phyloP scores from a whole-genome alignment of 2,888 invertebrate species.

The Drosophila recens region DNA sequence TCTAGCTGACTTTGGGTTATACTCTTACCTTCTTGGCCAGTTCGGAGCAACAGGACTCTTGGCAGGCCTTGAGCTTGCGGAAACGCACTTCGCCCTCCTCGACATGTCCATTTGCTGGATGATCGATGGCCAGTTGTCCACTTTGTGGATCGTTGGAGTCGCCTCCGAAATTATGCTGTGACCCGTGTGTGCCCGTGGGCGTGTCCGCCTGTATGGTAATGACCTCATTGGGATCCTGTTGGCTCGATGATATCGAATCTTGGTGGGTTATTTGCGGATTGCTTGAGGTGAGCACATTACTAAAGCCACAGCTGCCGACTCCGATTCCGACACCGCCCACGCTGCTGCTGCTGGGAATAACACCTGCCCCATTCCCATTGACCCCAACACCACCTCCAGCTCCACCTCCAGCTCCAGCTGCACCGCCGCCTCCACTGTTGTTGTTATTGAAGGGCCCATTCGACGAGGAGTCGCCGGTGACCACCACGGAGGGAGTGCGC shows the following conservation, averaged over 20 bases:
- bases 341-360: constrained; percentile 37
- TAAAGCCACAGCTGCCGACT: constrained; percentile 74
- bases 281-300: constrained; percentile 86
- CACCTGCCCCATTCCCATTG: constrained; percentile 35
- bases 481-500: constrained; percentile 89
- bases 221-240: constrained; percentile 87
- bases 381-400: constrained; percentile 61
- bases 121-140: constrained; percentile 73
- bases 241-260: constrained; percentile 87
- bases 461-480: constrained; percentile 88
- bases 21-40: constrained; percentile 91
- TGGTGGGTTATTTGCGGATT: constrained; percentile 86
- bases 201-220: constrained; percentile 83
- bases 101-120: constrained; percentile 64
- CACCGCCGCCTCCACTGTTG: constrained; percentile 12
- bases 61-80: constrained; percentile 86
- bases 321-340: constrained; percentile 14
- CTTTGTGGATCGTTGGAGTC: constrained; percentile 68
- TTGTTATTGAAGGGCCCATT: constrained; percentile 84
- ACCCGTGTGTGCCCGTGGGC: constrained; percentile 67
- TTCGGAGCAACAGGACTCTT: constrained; percentile 92
- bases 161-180: constrained; percentile 66
- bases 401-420: neutral
- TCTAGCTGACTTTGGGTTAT: neutral
- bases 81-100: constrained; percentile 78